Evolutionary conservation across 2,888 invertebrate genomes (phyloP), one percentile per base, ranked within the genome.

Genomic region (Ectobius pallidus): DNA sequence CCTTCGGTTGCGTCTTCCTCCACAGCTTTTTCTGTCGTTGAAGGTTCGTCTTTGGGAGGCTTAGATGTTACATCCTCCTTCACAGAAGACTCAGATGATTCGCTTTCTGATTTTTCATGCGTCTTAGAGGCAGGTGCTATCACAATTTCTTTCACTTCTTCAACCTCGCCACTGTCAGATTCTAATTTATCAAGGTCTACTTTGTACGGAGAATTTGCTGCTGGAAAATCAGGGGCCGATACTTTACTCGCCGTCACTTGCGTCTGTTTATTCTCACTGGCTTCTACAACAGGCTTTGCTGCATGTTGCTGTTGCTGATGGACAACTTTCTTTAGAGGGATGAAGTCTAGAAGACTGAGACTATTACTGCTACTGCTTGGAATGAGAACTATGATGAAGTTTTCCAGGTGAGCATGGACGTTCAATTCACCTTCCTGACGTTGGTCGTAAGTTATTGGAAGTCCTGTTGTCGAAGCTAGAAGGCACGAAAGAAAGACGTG

Each of bases 401-500:
- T 93, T 76, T 92, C 89, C 11, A 94, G 83, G 80, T 92, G 91
- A 0, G 92, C 91, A 68, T 89, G 87, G 14, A 92, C 86, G 81
- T 94, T 93, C 75, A 87, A 81, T 2, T 90, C 88, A n/a, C 94
- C 93, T 72, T 92, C 90, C 81, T 94, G 93, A 0, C 92, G 86
- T 80, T 93, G 92, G 81, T 94, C 90, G 84, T 88, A 89, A 46
- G 79, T 81, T 61, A 80, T 79, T 52, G 85, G 83, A 14, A 82
- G 67, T 25, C 63, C 70, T 30, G 67, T 16, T 32, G 30, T n/a
- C 22, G 65, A 16, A 22, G n/a, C n/a, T n/a, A n/a, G 49, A 34
- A 55, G 65, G 16, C 62, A 69, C 7, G 4, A 18, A 30, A 7
- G 52, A 9, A 20, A 52, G 7, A 6, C 18, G 46, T 9, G 7